Base-by-base conservation (phyloP, 2,797 vertebrate genomes). In the Chelonia mydas region DNA sequence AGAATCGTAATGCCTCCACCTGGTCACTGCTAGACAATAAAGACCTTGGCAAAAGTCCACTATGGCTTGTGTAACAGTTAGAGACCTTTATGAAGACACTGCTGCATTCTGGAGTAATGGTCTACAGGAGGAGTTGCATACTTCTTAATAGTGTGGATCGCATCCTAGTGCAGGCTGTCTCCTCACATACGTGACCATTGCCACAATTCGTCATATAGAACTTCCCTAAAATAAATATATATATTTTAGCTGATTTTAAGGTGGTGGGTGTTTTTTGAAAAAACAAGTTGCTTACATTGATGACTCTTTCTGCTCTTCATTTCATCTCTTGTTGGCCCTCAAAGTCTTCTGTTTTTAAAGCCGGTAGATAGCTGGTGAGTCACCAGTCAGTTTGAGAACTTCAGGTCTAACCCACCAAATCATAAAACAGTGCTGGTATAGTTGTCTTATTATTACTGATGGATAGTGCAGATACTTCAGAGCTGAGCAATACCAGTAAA, bases 161-260 rank as follows among this genome's bases (percentile, higher is more conserved):
- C 0, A 15, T 77, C 13, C 0, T 88, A 23, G 6, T 0, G 0
- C 53, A 68, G 27, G 51, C 0, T 77, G 0, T 17, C 33, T 79
- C 47, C 37, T 81, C 5, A 21, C 5, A 72, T 23, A 72, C 23
- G 10, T 47, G 41, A 76, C 27, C 41, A 76, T 25, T 68, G 65
- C 65, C 8, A 68, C n/a, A 59, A 59, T 59, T 59, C 1, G 12
- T 59, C 57, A 31, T 31, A 31, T 59, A 68, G 33, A 37, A 37
- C 9, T 68, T 68, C 17, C 19, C 33, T 8, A n/a, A 37, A 68
- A 21, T 37, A 68, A 37, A 37, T 68, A 21, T 68, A 17, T 65
- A 61, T 61, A 19, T 9, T 16, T 68, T 68, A 68, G 65, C 17
- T 68, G 33, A 68, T n/a, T 68, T 11, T 68, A 65, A 68, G n/a